phyloP scores from a whole-genome alignment of 2,113 vertebrate genomes.

The Dermatemys mawii region DNA sequence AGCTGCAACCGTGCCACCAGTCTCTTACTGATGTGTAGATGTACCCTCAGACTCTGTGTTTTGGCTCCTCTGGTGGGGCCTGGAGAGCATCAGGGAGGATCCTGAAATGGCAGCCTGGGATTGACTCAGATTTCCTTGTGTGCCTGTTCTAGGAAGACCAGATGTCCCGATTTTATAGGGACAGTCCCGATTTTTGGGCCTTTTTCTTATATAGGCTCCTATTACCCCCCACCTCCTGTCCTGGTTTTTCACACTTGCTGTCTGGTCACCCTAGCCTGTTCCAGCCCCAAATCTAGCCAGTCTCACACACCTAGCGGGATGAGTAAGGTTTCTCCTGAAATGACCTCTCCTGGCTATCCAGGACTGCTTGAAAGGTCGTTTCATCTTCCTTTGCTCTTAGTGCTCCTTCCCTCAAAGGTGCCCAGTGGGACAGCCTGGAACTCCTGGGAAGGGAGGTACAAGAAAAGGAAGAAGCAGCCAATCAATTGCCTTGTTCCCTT shows the following conservation, averaged over 20 bases:
- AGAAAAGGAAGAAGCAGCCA: background rate
- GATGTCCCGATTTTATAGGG: no score
- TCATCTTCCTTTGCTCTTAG: background rate
- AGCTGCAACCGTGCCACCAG: background rate
- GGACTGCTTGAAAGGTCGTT: background rate
- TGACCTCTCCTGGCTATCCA: background rate
- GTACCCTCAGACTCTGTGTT: background rate
- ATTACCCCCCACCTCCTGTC: no score
- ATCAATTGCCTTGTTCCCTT: background rate
- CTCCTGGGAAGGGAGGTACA: background rate
- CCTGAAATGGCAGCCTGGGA: background rate
- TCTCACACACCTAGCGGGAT: background rate
- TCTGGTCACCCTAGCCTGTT: no score
- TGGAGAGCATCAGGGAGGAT: background rate
- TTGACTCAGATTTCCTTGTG: background rate
- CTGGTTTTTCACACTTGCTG: no score
- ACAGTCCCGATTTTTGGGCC: no score
- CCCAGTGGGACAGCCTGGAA: background rate
- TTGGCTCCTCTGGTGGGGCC: background rate
- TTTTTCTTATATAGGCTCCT: no score
- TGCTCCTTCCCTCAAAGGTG: background rate
- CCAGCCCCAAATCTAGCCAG: background rate
- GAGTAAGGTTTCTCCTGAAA: background rate
- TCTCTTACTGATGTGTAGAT: background rate
- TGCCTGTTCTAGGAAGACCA: rapidly evolving